A percentile compares a stretch with the other conserved stretches of the same genome.
These are phyloP conservation scores for Notospermus geniculatus DNA, from an alignment of 1,140 invertebrate species.

Conservation along the genomic window DNA sequence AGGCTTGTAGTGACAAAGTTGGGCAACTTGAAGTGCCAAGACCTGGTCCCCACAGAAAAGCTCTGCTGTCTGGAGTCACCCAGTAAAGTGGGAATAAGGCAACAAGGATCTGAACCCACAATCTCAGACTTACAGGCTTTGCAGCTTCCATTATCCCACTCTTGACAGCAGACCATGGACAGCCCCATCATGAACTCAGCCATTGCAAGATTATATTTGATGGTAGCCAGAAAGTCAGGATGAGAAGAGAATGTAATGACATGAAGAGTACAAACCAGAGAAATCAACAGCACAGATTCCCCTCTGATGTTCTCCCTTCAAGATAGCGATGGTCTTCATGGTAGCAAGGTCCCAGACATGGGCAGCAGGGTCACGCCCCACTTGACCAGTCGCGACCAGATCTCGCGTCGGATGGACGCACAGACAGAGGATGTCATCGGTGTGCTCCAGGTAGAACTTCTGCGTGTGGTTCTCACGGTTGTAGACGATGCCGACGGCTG, in stretches of 20 bases:
- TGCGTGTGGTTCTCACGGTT: slow-evolving; percentile 48
- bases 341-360: slow-evolving; percentile 55
- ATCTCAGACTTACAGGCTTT: not conserved
- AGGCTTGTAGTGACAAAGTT: no score
- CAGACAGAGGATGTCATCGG: slow-evolving; percentile 56
- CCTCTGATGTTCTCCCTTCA: slow-evolving; percentile 56
- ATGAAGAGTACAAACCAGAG: slow-evolving; percentile 36
- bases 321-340: slow-evolving; percentile 52
- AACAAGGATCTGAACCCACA: not conserved
- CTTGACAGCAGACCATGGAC: no score
- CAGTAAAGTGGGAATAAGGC: no score
- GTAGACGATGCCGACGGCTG: slow-evolving; percentile 52
- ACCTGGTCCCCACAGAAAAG: no score
- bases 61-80: no score
- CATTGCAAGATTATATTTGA: no score
- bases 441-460: slow-evolving; percentile 53
- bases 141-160: no score
- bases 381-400: slow-evolving; percentile 55
- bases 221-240: no score
- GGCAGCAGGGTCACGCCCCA: slow-evolving; percentile 53
- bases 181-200: no score
- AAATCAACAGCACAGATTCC: slow-evolving; percentile 57
- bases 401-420: slow-evolving; percentile 54
- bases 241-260: no score
- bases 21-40: no score